Evolutionary conservation across 2,113 vertebrate species (phyloP), one percentile per base, ranked within the genome.

Genomic region (Tricholaema leucomelas): DNA sequence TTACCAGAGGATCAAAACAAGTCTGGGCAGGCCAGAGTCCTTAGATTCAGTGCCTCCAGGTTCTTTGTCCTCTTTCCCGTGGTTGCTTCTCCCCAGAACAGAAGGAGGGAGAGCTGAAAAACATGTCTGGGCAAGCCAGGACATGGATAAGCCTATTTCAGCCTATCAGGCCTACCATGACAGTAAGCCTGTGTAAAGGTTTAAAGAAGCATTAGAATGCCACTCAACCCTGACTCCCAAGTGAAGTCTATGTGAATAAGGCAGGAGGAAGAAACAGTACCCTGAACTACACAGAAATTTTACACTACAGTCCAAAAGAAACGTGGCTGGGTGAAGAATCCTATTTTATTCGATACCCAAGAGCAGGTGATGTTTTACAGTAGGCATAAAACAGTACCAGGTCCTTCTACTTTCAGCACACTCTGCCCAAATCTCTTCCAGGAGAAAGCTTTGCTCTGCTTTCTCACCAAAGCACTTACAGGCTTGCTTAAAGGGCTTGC

Each of bases 151-250:
- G n/a, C n/a, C n/a, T n/a, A n/a, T n/a, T n/a, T n/a, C n/a, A n/a
- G n/a, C n/a, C n/a, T n/a, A n/a, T n/a, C n/a, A n/a, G n/a, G n/a
- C n/a, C n/a, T n/a, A n/a, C n/a, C n/a, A n/a, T n/a, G n/a, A n/a
- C n/a, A n/a, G n/a, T n/a, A n/a, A n/a, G n/a, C 14, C 40, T 40
- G 40, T 40, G 40, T 15, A 40, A 40, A 40, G 59, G 69, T 44
- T 15, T 74, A 87, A 84, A 72, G 16, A 88, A 94, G 59, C 55
- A 80, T 46, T 65, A 67, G 79, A 88, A 81, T 71, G 70, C 73
- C 88, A 79, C 94, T 65, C 46, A 93, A 61, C 15, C 31, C 28
- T 40, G 58, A 61, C 65, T 88, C 77, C 81, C 81, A 88, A 87
- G 50, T 28, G 14, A 72, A 88, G 54, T 48, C 81, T 66, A 65